Conservation (phyloP, 2,113 vertebrate species). For the Cichladusa arquata region DNA sequence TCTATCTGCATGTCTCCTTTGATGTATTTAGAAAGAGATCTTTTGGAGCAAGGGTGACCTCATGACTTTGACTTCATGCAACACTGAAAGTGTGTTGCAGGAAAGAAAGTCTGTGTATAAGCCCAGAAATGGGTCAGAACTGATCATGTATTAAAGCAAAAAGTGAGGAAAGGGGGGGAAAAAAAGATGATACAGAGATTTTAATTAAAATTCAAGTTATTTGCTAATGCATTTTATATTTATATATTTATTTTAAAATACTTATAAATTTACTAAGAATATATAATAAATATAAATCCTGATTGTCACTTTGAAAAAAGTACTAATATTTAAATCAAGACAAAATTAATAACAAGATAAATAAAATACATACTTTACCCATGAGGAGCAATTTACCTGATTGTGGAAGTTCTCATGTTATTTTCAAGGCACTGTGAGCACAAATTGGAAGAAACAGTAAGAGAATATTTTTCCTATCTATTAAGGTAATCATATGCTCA, state of each 20-base stretch:
- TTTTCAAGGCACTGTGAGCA: not conserved
- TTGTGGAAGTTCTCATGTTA: not conserved
- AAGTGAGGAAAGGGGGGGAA: rapidly evolving
- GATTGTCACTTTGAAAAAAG: not conserved
- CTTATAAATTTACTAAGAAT: no score
- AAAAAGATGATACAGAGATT: not conserved
- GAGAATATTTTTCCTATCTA: not conserved
- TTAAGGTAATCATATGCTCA: not conserved
- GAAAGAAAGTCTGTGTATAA: no score
- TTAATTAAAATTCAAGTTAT: not conserved
- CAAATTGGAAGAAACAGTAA: not conserved
- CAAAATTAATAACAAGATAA: not conserved
- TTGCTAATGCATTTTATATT: not conserved
- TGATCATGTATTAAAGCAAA: not conserved
- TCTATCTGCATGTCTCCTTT: not conserved
- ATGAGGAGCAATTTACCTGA: not conserved
- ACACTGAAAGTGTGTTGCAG: not conserved
- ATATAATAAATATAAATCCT: not conserved
- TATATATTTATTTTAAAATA: not conserved
- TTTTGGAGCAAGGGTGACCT: not conserved
- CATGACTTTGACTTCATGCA: not conserved
- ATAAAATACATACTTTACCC: not conserved
- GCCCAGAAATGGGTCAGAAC: not conserved
- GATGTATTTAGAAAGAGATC: not conserved
- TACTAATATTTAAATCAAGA: not conserved